These are phyloP conservation scores for Pterostichus niger DNA, from an alignment of 2,888 invertebrate genomes.

Conservation along the genomic window DNA sequence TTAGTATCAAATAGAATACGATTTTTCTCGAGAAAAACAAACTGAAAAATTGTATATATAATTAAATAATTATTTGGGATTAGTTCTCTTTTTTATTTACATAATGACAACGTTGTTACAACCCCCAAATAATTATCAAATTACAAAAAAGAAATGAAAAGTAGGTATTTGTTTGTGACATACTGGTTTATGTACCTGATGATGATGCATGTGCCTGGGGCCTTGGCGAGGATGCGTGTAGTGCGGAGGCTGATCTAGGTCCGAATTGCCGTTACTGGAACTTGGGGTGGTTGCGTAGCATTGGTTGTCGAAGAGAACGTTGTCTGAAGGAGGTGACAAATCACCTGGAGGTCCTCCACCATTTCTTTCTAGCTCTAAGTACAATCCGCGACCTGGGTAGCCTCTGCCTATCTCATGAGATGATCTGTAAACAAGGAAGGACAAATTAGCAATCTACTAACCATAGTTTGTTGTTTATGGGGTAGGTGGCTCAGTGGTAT, in stretches of 20 bases:
- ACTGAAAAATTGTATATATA: no score
- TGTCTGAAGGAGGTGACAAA: slow-evolving; percentile 93
- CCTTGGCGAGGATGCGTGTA: slow-evolving; percentile 80
- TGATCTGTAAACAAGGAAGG: slow-evolving; percentile 78
- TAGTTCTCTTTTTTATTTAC: no score
- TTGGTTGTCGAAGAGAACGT: slow-evolving; percentile 96
- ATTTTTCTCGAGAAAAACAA: no score
- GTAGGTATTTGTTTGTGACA: no score
- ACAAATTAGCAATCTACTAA: not conserved
- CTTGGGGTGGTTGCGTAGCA: slow-evolving; percentile 97
- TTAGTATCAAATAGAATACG: no score
- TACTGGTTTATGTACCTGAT: slow-evolving; percentile 75
- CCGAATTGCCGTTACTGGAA: slow-evolving; percentile 95
- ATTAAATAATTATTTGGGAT: no score
- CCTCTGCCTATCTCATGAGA: slow-evolving; percentile 87
- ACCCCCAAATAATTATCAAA: no score
- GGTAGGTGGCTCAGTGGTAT: no score
- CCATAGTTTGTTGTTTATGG: no score
- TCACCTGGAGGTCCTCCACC: slow-evolving; percentile 80
- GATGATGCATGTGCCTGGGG: slow-evolving; percentile 83
- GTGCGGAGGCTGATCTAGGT: slow-evolving; percentile 87
- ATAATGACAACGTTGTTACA: no score
- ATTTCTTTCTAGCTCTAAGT: slow-evolving; percentile 89
- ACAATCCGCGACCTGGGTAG: slow-evolving; percentile 86
- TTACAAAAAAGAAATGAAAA: no score